These are phyloP conservation scores for Astreopora myriophthalma DNA, from an alignment of 64 coral and sea anemone genomes.

Conservation along the genomic window DNA sequence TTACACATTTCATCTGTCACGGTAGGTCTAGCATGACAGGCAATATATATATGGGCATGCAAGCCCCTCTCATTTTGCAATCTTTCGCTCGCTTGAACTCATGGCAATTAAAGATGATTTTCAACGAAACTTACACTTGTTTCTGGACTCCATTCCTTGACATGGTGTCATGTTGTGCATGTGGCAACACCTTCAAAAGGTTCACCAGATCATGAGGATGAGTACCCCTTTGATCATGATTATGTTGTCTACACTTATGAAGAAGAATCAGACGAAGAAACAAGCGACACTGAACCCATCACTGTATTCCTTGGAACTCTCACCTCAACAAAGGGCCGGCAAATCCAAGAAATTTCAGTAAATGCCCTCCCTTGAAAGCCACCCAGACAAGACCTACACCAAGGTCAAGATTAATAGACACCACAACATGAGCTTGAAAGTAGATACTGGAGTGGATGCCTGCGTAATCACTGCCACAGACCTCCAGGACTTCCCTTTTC, in stretches of 20 bases:
- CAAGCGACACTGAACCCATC: neutral
- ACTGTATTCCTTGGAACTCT: neutral
- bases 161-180: neutral
- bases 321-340: neutral
- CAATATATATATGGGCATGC: neutral
- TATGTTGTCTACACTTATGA: neutral
- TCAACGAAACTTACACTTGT: neutral
- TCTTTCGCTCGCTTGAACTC: neutral
- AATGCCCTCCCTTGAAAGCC: neutral
- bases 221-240: neutral
- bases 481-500: conserved; percentile 20
- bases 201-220: neutral
- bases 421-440: conserved; percentile 40
- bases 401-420: conserved; percentile 39
- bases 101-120: neutral
- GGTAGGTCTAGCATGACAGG: neutral
- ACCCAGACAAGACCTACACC: too few relatives aligned
- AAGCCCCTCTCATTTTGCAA: neutral
- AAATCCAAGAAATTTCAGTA: conserved; percentile 34
- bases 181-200: too few relatives aligned
- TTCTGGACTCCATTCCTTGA: neutral
- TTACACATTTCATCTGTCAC: neutral
- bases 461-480: conserved; percentile 61
- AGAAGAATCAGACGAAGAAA: neutral
- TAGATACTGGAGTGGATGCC: conserved; percentile 70